Evolutionary conservation across 2,797 vertebrate species (phyloP).

Genomic region (Morelia viridis): DNA sequence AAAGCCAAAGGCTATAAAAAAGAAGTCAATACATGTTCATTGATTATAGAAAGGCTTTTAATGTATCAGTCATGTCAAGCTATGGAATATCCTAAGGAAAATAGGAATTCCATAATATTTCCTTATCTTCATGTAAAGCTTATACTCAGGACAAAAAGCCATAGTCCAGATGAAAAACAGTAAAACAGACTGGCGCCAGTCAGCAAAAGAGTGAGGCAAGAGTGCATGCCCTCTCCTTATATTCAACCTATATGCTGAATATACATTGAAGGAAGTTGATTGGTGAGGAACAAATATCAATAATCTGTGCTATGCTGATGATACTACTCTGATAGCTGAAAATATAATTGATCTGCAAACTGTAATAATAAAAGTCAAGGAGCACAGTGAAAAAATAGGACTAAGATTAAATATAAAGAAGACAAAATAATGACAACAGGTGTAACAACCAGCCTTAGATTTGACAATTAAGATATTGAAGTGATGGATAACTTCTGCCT

Average conservation of each 20-base stretch:
- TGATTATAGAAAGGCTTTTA: background rate
- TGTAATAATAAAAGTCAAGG: background rate
- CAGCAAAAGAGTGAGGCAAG: background rate
- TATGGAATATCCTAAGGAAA: background rate
- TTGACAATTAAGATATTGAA: background rate
- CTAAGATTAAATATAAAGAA: background rate
- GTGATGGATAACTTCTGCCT: background rate
- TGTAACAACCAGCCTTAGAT: background rate
- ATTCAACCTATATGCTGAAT: background rate
- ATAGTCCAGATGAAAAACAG: background rate
- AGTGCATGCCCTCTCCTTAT: background rate
- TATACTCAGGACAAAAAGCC: background rate
- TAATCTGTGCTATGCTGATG: background rate
- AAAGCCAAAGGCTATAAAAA: background rate
- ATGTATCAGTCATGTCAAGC: background rate
- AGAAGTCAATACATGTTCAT: background rate
- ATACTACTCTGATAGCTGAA: background rate
- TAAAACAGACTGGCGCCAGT: background rate
- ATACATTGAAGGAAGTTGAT: background rate
- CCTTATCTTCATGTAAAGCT: background rate
- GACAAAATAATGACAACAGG: background rate
- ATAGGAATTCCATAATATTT: background rate
- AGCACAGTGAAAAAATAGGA: background rate
- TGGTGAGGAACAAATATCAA: background rate
- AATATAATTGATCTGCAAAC: background rate